Evolutionary conservation across 2,797 vertebrate species (phyloP).

Genomic region (Catamblyrhynchus diadema): DNA sequence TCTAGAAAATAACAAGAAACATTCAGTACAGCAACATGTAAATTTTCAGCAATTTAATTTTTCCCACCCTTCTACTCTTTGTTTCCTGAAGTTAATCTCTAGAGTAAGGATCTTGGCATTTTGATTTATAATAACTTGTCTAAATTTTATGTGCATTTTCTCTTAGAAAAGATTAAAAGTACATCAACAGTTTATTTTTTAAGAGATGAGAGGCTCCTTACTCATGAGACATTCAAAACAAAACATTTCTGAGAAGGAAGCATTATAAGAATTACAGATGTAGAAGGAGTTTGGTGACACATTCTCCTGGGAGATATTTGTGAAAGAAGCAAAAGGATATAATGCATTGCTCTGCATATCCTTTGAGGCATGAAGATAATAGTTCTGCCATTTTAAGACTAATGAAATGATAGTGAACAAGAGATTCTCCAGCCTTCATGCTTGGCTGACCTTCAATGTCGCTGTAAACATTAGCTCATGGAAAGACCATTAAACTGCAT

Average conservation of each 20-base stretch:
- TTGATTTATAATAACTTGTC: background rate
- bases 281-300: background rate
- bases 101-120: background rate
- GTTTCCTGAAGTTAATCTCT: background rate
- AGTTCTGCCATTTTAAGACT: background rate
- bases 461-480: background rate
- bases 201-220: background rate
- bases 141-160: background rate
- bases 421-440: background rate
- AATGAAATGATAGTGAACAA: background rate
- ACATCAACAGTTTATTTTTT: background rate
- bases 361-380: background rate
- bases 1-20: background rate
- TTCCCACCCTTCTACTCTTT: background rate
- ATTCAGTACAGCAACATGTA: background rate
- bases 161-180: background rate
- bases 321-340: background rate
- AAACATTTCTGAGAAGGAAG: background rate
- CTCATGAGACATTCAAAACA: background rate
- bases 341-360: background rate
- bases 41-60: background rate
- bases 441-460: background rate
- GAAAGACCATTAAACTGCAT: background rate
- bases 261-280: background rate
- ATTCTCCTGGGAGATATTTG: background rate